These are phyloP conservation scores for Watsonalla binaria DNA, from an alignment of 2,888 invertebrate genomes.

Conservation along the genomic window DNA sequence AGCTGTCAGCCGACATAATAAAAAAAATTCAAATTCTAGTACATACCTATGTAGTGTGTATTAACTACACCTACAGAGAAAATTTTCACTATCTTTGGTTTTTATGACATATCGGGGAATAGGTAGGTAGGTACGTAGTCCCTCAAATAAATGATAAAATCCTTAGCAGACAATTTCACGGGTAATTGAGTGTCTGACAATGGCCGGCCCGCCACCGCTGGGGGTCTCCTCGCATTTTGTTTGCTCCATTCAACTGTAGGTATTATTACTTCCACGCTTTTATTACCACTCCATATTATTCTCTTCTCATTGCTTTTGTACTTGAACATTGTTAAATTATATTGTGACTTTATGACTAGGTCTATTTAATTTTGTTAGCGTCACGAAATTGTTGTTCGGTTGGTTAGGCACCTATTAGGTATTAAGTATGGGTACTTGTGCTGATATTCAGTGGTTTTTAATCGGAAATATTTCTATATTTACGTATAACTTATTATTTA, in stretches of 20 bases:
- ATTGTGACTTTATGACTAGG: neutral
- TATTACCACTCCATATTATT: conserved; percentile 28
- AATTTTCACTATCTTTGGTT: neutral
- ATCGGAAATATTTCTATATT: too few species aligned
- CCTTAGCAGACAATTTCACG: conserved; percentile 61
- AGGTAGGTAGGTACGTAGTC: neutral
- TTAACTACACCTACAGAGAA: neutral
- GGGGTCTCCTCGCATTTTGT: conserved; percentile 33
- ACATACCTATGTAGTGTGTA: too few species aligned
- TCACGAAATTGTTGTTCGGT: too few species aligned
- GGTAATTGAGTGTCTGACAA: conserved; percentile 58
- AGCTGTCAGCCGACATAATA: too few species aligned
- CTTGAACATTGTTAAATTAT: neutral
- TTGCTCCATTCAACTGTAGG: conserved; percentile 37
- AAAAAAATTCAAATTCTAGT: too few species aligned
- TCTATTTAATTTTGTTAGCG: too few species aligned
- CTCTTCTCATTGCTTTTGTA: conserved; percentile 23
- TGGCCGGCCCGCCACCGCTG: conserved; percentile 30
- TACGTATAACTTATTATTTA: too few species aligned
- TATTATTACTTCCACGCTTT: conserved; percentile 38
- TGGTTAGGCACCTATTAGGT: too few species aligned
- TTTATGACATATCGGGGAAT: neutral
- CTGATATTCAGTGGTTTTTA: too few species aligned
- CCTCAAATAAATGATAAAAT: conserved; percentile 28
- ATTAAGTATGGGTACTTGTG: too few species aligned